Percentiles rank a stretch among this genome's conserved stretches.
Evolutionary conservation across 2,888 invertebrate genomes (phyloP).

Genomic region (Metallyticus violacea): DNA sequence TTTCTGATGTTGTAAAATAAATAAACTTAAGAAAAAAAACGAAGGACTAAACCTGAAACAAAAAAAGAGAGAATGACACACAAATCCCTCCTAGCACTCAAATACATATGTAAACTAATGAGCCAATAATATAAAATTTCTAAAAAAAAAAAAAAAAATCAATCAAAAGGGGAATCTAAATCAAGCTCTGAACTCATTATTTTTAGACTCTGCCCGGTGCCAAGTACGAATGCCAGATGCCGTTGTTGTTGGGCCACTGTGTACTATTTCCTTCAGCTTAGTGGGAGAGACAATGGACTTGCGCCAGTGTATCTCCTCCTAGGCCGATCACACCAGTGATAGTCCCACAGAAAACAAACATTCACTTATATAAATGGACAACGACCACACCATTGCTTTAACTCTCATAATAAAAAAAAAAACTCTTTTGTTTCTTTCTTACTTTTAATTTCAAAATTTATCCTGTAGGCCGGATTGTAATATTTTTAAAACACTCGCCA

Average conservation of each 20-base stretch:
- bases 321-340: constrained; percentile 25
- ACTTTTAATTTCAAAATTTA: neutral
- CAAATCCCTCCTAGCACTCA: neutral
- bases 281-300: constrained; percentile 31
- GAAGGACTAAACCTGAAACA: constrained; percentile 15
- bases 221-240: constrained; percentile 38
- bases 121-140: neutral
- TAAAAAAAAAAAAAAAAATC: constrained; percentile 18
- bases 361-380: too few species aligned
- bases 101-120: neutral
- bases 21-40: constrained; percentile 17
- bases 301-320: constrained; percentile 30
- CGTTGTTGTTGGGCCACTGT: constrained; percentile 38
- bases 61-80: constrained; percentile 13
- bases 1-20: neutral
- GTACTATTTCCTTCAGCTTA: constrained; percentile 29
- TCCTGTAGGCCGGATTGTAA: neutral
- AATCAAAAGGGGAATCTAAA: constrained; percentile 33
- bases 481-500: neutral
- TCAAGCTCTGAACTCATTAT: constrained; percentile 13
- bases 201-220: constrained; percentile 35
- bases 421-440: neutral
- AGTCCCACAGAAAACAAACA: constrained; percentile 24
- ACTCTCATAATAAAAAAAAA: too few species aligned
- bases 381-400: too few species aligned